Percentiles rank a stretch among this genome's conserved stretches.
Conservation (phyloP, 2,113 vertebrate species). For the Epinephelus moara region DNA sequence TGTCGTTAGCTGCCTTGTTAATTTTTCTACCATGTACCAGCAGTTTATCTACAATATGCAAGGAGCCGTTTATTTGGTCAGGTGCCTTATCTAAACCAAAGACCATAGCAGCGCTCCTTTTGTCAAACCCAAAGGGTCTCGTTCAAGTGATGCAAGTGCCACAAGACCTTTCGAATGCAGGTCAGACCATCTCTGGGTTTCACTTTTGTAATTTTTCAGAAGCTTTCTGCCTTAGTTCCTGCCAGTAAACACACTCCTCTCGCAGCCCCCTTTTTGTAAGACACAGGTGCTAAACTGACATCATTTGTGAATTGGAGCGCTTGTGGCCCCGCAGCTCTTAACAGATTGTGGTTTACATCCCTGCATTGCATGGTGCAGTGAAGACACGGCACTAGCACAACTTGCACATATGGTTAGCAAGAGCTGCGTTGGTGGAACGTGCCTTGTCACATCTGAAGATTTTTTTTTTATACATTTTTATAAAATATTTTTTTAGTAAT, state of each 20-base stretch:
- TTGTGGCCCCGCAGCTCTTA: slow-evolving; percentile 46
- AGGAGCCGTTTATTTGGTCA: slow-evolving; percentile 58
- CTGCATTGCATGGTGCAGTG: slow-evolving; percentile 56
- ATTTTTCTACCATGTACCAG: slow-evolving; percentile 26
- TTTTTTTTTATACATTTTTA: slow-evolving; percentile 54
- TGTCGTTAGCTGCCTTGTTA: slow-evolving; percentile 37
- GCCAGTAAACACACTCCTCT: slow-evolving; percentile 48
- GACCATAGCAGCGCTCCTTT: slow-evolving; percentile 52
- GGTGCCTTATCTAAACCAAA: slow-evolving; percentile 80
- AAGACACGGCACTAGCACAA: slow-evolving; percentile 51
- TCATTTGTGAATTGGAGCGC: slow-evolving; percentile 53
- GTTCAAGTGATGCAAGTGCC: slow-evolving; percentile 38
- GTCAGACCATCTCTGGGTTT: slow-evolving; percentile 43
- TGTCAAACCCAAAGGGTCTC: slow-evolving; percentile 50
- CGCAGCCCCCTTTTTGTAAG: slow-evolving; percentile 30
- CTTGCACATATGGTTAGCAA: slow-evolving; percentile 47
- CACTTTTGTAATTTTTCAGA: slow-evolving; percentile 35
- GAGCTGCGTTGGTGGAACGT: slow-evolving; percentile 41
- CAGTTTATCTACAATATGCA: slow-evolving; percentile 26
- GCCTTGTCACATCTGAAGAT: slow-evolving; percentile 53
- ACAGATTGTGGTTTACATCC: slow-evolving; percentile 71
- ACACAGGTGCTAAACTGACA: slow-evolving; percentile 72
- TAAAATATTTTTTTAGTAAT: slow-evolving; percentile 45
- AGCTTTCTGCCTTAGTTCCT: slow-evolving; percentile 55
- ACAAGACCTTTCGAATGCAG: slow-evolving; percentile 35